Conservation (phyloP, 2,888 invertebrate species). For the Calliopum simillimum region DNA sequence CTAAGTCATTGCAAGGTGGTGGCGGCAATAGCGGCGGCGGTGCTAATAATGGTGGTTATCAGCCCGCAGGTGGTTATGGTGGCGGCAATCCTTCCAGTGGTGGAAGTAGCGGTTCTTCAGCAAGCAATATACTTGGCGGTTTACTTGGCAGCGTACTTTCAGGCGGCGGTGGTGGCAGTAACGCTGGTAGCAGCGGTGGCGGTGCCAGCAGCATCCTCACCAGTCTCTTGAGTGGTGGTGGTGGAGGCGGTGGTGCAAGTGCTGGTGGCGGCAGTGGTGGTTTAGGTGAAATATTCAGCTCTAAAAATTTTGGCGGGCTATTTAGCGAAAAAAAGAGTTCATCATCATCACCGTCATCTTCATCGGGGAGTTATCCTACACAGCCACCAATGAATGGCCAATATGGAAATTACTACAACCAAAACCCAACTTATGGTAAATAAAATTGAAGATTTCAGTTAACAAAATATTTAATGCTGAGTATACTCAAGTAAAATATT, state of each 20-base stretch:
- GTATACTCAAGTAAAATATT: too few species aligned
- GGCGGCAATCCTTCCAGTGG: conserved; percentile 43
- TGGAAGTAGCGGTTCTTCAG: conserved; percentile 43
- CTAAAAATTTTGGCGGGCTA: conserved; percentile 64
- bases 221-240: conserved; percentile 49
- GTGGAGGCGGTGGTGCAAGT: conserved; percentile 40
- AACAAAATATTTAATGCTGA: too few species aligned
- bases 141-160: conserved; percentile 56
- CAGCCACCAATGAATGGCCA: conserved; percentile 56
- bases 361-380: conserved; percentile 60
- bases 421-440: conserved; percentile 28
- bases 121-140: conserved; percentile 58
- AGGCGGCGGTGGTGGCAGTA: conserved; percentile 48
- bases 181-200: conserved; percentile 42
- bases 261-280: conserved; percentile 50
- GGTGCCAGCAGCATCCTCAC: conserved; percentile 48
- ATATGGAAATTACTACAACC: conserved; percentile 51
- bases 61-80: conserved; percentile 51
- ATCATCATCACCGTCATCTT: conserved; percentile 49
- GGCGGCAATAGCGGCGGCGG: conserved; percentile 49
- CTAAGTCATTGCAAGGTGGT: conserved; percentile 63
- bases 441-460: not conserved
- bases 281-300: conserved; percentile 60
- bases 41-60: conserved; percentile 53
- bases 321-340: conserved; percentile 60